These are phyloP conservation scores for Heliocidaris tuberculata DNA, from an alignment of 35 echinoderm and acorn worm species.

Conservation along the genomic window DNA sequence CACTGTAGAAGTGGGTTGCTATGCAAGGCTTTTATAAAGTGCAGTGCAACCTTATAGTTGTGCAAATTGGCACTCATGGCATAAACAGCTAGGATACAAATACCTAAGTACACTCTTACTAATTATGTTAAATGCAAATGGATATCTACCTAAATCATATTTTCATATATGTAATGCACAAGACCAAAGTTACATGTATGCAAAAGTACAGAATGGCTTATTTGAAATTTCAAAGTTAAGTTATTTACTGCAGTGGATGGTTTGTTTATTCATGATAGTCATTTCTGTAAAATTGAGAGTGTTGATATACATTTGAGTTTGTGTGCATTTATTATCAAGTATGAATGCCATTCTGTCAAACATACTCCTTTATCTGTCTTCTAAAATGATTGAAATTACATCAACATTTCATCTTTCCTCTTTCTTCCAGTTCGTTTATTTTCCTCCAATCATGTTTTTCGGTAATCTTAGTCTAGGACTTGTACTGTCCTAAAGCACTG, in stretches of 20 bases:
- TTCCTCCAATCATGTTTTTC: not conserved
- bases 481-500: not conserved
- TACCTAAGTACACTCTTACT: not conserved
- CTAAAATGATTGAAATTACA: not conserved
- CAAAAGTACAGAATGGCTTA: not conserved
- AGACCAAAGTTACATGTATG: not conserved
- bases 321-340: not conserved
- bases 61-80: too few species aligned
- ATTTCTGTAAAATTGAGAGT: not conserved
- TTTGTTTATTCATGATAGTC: not conserved
- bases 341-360: not conserved
- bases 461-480: not conserved
- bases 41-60: too few species aligned
- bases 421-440: not conserved
- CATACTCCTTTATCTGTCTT: not conserved
- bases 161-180: not conserved
- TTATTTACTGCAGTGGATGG: not conserved
- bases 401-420: not conserved
- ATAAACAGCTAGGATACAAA: too few species aligned
- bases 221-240: not conserved
- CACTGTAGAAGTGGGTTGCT: too few species aligned
- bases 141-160: not conserved
- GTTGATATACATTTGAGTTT: not conserved
- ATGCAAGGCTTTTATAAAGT: too few species aligned
- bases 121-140: not conserved